phyloP scores from a whole-genome alignment of 2,797 vertebrate species.

The Naso thynnoides region DNA sequence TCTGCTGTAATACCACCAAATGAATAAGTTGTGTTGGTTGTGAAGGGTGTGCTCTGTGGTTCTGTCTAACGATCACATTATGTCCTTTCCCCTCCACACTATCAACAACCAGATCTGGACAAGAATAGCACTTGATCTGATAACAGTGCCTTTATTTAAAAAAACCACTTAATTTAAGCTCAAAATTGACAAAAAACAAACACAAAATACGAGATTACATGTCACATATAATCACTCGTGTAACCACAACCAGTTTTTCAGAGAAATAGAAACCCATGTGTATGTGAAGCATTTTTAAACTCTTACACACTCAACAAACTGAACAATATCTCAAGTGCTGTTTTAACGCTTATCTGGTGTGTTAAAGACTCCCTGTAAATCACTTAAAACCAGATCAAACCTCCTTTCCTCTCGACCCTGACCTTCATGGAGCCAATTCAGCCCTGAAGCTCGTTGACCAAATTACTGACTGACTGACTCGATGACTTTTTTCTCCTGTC shows the following conservation, averaged over 20 bases:
- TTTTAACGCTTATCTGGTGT: constrained; percentile 69
- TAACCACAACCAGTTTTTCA: constrained; percentile 3
- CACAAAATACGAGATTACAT: not conserved
- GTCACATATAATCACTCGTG: not conserved
- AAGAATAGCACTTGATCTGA: constrained; percentile 78
- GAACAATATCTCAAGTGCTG: constrained; percentile 71
- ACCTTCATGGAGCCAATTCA: constrained; percentile 32
- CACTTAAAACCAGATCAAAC: constrained; percentile 68
- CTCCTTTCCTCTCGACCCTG: constrained; percentile 42
- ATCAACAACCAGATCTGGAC: constrained; percentile 67
- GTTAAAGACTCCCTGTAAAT: constrained; percentile 56
- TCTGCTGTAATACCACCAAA: constrained; percentile 10
- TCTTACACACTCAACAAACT: not conserved
- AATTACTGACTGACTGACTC: constrained; percentile 54
- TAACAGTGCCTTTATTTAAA: constrained; percentile 26
- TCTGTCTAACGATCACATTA: constrained; percentile 67
- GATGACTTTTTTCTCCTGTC: constrained; percentile 47
- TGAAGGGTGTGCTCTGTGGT: constrained; percentile 69
- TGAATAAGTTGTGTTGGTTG: constrained; percentile 32
- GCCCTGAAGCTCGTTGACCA: constrained; percentile 45
- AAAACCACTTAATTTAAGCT: not conserved
- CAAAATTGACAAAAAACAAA: constrained; percentile 15
- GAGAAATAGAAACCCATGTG: not conserved
- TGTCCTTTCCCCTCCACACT: constrained; percentile 54
- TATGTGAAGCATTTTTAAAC: constrained; percentile 1